These are phyloP conservation scores for Indicator indicator DNA, from an alignment of 2,113 vertebrate species.

Conservation along the genomic window DNA sequence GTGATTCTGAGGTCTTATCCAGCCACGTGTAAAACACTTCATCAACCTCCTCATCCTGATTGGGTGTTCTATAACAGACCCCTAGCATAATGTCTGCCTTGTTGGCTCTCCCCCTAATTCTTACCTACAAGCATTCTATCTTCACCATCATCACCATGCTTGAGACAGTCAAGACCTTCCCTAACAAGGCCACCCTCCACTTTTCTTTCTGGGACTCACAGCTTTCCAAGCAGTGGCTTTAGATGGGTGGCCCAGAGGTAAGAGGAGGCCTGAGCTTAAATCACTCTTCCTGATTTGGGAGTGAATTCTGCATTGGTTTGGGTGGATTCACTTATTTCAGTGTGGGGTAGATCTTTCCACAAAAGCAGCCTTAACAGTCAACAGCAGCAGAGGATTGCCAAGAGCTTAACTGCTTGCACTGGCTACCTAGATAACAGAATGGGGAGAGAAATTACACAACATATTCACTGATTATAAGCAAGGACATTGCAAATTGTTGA, in stretches of 20 bases:
- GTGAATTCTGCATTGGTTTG: background rate
- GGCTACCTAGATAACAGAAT: background rate
- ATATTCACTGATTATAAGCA: background rate
- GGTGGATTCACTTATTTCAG: background rate
- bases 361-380: background rate
- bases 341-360: background rate
- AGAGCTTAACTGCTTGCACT: background rate
- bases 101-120: no score
- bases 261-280: background rate
- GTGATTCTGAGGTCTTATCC: no score
- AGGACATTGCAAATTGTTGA: background rate
- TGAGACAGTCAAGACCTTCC: no score
- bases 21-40: no score
- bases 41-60: no score
- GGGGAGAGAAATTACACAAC: background rate
- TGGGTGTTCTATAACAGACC: no score
- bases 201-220: accelerated
- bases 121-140: no score
- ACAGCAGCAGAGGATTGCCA: background rate
- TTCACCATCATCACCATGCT: no score
- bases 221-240: background rate
- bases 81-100: no score
- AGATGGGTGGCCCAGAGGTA: background rate
- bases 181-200: no score
- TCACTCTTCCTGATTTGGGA: background rate